phyloP scores from a whole-genome alignment of 2,888 invertebrate species.

The Habrosyne pyritoides region DNA sequence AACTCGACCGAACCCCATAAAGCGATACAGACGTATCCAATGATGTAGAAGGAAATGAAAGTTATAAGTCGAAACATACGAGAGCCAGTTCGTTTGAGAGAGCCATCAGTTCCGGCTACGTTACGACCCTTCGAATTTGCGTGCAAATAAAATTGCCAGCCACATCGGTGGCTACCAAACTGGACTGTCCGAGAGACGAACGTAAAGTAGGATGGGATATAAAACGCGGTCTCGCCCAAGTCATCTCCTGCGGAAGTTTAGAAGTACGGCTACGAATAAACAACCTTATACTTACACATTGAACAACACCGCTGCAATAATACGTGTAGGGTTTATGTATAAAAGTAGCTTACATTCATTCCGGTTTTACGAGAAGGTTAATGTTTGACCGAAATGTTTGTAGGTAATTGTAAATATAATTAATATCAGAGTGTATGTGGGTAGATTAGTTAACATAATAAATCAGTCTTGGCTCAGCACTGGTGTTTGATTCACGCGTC shows the following conservation, averaged over 20 bases:
- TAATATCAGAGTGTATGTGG: no score
- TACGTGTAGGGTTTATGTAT: constrained; percentile 5
- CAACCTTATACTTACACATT: constrained; percentile 27
- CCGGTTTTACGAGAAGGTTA: neutral
- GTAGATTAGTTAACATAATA: no score
- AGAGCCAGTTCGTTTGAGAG: constrained; percentile 58
- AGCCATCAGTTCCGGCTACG: constrained; percentile 57
- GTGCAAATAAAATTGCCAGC: constrained; percentile 68
- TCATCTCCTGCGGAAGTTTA: constrained; percentile 70
- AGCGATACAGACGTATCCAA: constrained; percentile 25
- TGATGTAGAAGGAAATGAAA: constrained; percentile 64
- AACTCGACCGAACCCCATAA: constrained; percentile 8
- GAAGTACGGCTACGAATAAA: constrained; percentile 41
- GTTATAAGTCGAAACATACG: constrained; percentile 57
- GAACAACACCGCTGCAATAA: constrained; percentile 34
- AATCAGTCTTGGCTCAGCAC: no score
- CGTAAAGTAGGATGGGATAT: constrained; percentile 57
- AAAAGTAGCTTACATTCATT: neutral
- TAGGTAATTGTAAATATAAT: no score
- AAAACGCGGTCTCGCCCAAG: constrained; percentile 64
- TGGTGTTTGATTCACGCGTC: no score
- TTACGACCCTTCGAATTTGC: constrained; percentile 74
- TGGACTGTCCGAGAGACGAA: constrained; percentile 50
- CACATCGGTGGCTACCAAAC: constrained; percentile 51
- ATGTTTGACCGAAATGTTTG: neutral